phyloP scores from a whole-genome alignment of 2,797 vertebrate genomes.

The Clarias platycephalus region DNA sequence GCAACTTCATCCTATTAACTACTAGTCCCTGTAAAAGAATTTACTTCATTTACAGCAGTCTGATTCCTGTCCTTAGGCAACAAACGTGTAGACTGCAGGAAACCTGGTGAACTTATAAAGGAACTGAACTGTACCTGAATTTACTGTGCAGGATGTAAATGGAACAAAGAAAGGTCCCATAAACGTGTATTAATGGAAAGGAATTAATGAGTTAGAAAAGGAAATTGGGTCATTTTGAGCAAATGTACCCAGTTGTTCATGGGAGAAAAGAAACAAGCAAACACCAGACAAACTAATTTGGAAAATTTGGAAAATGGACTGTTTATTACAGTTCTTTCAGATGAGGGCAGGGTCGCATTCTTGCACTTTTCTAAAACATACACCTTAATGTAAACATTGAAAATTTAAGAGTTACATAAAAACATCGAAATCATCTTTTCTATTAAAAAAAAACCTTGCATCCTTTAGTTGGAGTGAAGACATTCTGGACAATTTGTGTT shows the following conservation, averaged over 20 bases:
- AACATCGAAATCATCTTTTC: background rate
- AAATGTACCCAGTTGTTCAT: background rate
- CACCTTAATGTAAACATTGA: background rate
- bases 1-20: background rate
- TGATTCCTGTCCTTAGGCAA: constrained; percentile 5
- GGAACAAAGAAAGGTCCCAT: background rate
- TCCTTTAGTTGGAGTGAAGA: background rate
- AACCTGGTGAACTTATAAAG: constrained; percentile 10
- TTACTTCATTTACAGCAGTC: background rate
- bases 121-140: background rate
- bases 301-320: background rate
- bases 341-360: background rate
- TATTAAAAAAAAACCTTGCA: background rate
- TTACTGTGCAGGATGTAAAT: background rate
- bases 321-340: background rate
- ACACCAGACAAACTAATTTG: background rate
- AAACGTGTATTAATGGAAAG: background rate
- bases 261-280: background rate
- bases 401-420: background rate
- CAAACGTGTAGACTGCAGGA: background rate
- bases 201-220: background rate
- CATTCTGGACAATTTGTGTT: background rate
- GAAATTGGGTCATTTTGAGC: background rate
- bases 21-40: background rate
- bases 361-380: background rate